Percentiles rank a stretch among this genome's conserved stretches.
phyloP scores from a whole-genome alignment of 2,797 vertebrate genomes.

The Dryobates pubescens region DNA sequence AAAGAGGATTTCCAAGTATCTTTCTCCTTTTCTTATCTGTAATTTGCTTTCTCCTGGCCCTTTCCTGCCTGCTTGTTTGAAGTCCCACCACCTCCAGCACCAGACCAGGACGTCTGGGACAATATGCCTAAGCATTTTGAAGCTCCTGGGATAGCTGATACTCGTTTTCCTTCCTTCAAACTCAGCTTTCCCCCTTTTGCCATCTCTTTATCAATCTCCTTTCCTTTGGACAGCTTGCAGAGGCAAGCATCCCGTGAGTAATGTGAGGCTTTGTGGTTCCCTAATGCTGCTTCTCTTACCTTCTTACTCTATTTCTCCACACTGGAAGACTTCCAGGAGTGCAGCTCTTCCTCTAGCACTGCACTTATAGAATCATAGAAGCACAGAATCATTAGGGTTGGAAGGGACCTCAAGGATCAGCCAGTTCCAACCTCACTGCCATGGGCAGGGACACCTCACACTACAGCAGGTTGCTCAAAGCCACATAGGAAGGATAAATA shows the following conservation, averaged over 20 bases:
- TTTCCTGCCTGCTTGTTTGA: constrained; percentile 3
- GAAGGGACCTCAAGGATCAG: no score
- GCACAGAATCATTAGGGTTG: no score
- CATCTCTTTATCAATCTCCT: neutral
- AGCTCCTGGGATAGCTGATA: neutral
- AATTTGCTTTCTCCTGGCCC: neutral
- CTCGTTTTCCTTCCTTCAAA: neutral
- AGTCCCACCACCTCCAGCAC: neutral
- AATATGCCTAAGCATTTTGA: neutral
- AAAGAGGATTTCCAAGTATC: constrained; percentile 35
- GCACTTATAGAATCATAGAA: neutral
- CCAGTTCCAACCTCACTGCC: no score
- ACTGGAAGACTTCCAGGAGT: constrained; percentile 28
- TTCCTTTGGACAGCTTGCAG: neutral
- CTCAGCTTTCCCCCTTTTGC: neutral
- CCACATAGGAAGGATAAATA: neutral
- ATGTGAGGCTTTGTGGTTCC: neutral
- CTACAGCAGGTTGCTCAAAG: no score
- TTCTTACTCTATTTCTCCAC: neutral
- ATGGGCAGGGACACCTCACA: no score
- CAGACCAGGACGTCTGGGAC: neutral
- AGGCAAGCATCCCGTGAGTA: neutral
- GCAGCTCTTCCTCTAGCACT: constrained; percentile 16
- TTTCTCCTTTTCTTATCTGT: constrained; percentile 18
- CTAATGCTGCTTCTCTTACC: neutral